Evolutionary conservation across 2,113 vertebrate species (phyloP).

Genomic region (Sporophila hypoxantha): DNA sequence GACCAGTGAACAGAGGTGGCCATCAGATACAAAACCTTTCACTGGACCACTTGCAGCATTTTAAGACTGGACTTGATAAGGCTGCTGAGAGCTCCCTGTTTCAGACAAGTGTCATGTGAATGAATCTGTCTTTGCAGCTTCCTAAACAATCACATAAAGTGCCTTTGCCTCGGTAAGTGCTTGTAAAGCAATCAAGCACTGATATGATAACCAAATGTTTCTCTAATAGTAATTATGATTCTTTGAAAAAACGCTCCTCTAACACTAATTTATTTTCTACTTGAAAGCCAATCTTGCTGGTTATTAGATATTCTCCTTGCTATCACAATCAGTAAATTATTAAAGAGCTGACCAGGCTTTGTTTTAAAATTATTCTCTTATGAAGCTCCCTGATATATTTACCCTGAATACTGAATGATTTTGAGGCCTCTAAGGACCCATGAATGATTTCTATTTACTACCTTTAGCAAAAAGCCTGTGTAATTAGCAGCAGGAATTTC

Average conservation of each 20-base stretch:
- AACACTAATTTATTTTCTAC: slow-evolving; percentile 67
- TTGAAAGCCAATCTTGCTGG: slow-evolving; percentile 66
- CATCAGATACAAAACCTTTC: not conserved
- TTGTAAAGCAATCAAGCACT: slow-evolving; percentile 46
- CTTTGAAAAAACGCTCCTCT: slow-evolving; percentile 12
- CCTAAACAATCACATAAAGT: slow-evolving; percentile 22
- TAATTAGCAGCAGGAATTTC: slow-evolving; percentile 65
- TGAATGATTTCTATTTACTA: slow-evolving; percentile 67
- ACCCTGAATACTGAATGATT: slow-evolving; percentile 66
- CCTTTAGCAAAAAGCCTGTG: slow-evolving; percentile 64
- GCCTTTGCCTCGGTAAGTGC: slow-evolving; percentile 9
- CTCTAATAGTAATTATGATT: slow-evolving; percentile 51
- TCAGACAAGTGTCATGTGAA: not conserved
- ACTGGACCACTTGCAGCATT: not conserved
- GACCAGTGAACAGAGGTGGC: rapidly evolving
- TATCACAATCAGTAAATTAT: slow-evolving; percentile 74
- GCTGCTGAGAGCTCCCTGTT: not conserved
- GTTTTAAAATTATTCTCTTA: slow-evolving; percentile 73
- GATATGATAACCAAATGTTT: slow-evolving; percentile 53
- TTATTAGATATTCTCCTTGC: slow-evolving; percentile 74
- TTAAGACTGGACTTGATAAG: not conserved
- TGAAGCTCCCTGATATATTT: slow-evolving; percentile 66
- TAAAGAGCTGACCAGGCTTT: slow-evolving; percentile 76
- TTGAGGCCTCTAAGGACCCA: slow-evolving; percentile 52
- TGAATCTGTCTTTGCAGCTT: slow-evolving; percentile 1